A percentile compares a stretch with the other conserved stretches of the same genome.
These are phyloP conservation scores for Rosalia funebris DNA, from an alignment of 2,888 invertebrate species.

Conservation along the genomic window DNA sequence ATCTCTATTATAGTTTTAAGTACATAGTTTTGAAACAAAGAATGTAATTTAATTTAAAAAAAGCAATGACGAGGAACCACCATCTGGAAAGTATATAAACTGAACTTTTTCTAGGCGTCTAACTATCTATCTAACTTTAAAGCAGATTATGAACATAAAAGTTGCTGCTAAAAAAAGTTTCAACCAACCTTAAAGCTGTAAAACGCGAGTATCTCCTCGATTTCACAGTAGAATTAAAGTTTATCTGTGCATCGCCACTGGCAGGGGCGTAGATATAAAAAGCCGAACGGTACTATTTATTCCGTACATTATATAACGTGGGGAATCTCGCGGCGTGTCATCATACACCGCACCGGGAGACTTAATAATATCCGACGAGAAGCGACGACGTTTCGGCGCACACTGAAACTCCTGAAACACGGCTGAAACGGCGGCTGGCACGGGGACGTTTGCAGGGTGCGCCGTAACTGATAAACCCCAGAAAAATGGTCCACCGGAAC, in stretches of 20 bases:
- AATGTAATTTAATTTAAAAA: too few relatives aligned
- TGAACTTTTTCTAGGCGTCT: too few relatives aligned
- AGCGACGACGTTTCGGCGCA: conserved; percentile 42
- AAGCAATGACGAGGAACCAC: too few relatives aligned
- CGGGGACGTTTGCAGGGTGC: conserved; percentile 28
- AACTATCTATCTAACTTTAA: too few relatives aligned
- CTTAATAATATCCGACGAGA: conserved; percentile 1
- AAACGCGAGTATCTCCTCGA: neutral
- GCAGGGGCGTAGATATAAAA: neutral
- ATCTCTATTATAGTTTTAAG: too few relatives aligned
- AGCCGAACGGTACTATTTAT: neutral
- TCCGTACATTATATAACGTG: conserved; percentile 11
- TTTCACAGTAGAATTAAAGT: conserved; percentile 5
- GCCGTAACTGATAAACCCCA: conserved; percentile 41
- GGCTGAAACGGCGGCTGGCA: conserved; percentile 34
- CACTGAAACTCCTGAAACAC: conserved; percentile 38
- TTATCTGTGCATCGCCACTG: conserved; percentile 5
- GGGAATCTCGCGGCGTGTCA: conserved; percentile 9
- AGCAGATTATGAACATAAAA: too few relatives aligned
- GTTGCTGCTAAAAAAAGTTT: too few relatives aligned
- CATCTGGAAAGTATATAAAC: too few relatives aligned
- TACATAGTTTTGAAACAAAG: too few relatives aligned
- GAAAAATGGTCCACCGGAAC: conserved; percentile 38
- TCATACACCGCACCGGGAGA: conserved; percentile 1
- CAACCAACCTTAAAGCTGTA: conserved; percentile 3